These are phyloP conservation scores for Urophycis tenuis DNA, from an alignment of 2,797 vertebrate genomes.

Conservation along the genomic window DNA sequence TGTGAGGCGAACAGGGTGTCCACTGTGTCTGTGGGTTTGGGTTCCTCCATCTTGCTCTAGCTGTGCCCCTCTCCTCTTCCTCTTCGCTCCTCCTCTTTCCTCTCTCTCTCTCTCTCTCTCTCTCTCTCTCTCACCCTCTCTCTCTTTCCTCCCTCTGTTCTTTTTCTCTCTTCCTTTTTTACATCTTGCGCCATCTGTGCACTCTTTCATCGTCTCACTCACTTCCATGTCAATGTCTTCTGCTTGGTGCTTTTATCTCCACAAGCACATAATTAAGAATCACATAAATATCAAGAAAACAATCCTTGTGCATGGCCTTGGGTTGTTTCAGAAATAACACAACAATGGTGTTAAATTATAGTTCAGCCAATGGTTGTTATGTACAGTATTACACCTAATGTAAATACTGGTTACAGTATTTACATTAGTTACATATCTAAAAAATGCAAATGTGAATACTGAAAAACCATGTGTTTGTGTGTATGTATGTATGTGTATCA, in stretches of 20 bases:
- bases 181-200: not conserved
- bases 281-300: not conserved
- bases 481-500: too few species aligned
- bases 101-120: not conserved
- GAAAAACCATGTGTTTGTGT: too few species aligned
- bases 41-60: not conserved
- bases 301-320: not conserved
- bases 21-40: not conserved
- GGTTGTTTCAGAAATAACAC: not conserved
- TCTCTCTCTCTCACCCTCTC: too few species aligned
- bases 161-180: not conserved
- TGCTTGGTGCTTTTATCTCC: not conserved
- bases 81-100: not conserved
- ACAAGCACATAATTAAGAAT: not conserved
- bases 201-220: not conserved
- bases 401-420: not conserved
- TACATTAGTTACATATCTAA: too few species aligned
- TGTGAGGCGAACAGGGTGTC: conserved; percentile 40
- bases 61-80: not conserved
- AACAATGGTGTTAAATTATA: too few species aligned
- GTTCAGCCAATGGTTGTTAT: too few species aligned
- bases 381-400: not conserved
- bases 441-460: too few species aligned
- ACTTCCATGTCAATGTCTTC: not conserved
- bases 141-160: not conserved